phyloP scores from a whole-genome alignment of 1,140 invertebrate species.

The Polypedilum vanderplanki region DNA sequence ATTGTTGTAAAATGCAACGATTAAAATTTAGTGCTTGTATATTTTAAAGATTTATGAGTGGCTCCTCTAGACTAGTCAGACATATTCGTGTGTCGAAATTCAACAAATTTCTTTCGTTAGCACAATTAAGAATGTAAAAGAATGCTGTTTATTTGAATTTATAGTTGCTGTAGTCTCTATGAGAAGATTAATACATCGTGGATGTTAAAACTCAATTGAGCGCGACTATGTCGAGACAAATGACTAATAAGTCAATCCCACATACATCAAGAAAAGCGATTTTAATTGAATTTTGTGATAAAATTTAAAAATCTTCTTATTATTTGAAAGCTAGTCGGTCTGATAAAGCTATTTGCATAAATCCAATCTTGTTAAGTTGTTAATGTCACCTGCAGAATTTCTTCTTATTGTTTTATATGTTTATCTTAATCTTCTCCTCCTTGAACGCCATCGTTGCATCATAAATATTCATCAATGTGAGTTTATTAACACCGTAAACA shows the following conservation, averaged over 20 bases:
- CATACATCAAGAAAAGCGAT: not conserved
- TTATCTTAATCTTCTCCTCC: too few relatives aligned
- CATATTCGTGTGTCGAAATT: not conserved
- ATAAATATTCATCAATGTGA: too few relatives aligned
- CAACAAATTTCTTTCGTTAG: not conserved
- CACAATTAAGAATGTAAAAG: not conserved
- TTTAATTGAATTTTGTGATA: constrained; percentile 14
- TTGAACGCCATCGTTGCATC: too few relatives aligned
- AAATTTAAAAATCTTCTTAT: not conserved
- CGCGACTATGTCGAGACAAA: not conserved
- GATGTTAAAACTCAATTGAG: too few relatives aligned
- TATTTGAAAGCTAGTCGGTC: too few relatives aligned
- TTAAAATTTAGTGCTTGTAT: not conserved
- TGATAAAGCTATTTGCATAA: too few relatives aligned
- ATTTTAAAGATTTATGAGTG: not conserved
- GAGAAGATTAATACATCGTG: too few relatives aligned
- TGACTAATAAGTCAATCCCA: constrained; percentile 1
- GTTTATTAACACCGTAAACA: too few relatives aligned
- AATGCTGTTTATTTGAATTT: not conserved
- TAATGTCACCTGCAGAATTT: too few relatives aligned
- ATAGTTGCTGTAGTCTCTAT: too few relatives aligned
- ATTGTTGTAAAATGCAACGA: not conserved
- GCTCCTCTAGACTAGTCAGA: not conserved
- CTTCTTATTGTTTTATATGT: too few relatives aligned
- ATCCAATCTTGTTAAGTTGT: too few relatives aligned